Percentiles rank a stretch among this genome's conserved stretches.
Evolutionary conservation across 2,888 invertebrate genomes (phyloP).

Genomic region (Heliconius erato): DNA sequence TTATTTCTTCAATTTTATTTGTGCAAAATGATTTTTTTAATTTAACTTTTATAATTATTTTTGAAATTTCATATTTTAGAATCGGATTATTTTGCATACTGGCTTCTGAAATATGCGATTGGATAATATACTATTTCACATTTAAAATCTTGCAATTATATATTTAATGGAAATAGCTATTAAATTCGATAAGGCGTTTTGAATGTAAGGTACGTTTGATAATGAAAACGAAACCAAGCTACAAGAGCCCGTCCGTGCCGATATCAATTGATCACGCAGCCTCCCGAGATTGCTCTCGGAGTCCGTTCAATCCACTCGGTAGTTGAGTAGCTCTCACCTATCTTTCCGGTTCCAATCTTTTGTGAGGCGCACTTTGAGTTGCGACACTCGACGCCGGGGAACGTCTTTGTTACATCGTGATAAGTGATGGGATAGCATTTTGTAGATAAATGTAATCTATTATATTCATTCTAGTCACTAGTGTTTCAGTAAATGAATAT

Average conservation of each 20-base stretch:
- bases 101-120: not conserved
- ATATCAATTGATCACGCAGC: constrained; percentile 83
- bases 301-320: constrained; percentile 74
- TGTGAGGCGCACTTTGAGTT: constrained; percentile 74
- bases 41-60: constrained; percentile 37
- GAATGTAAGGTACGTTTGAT: constrained; percentile 53
- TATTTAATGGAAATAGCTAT: constrained; percentile 37
- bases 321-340: constrained; percentile 75
- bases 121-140: not conserved
- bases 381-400: constrained; percentile 73
- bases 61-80: not conserved
- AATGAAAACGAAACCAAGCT: constrained; percentile 65
- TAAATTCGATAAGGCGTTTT: constrained; percentile 41
- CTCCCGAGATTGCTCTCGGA: constrained; percentile 65
- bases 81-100: not conserved
- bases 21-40: constrained; percentile 45
- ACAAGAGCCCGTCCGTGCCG: constrained; percentile 67
- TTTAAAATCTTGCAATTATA: constrained; percentile 7
- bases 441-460: constrained; percentile 47
- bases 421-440: constrained; percentile 62
- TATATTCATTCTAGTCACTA: constrained; percentile 33
- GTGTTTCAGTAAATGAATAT: constrained; percentile 20
- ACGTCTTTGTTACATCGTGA: constrained; percentile 81
- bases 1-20: constrained; percentile 54
- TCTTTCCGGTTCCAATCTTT: constrained; percentile 84